Evolutionary conservation across 2,113 vertebrate species (phyloP).

Genomic region (Labeo catla): DNA sequence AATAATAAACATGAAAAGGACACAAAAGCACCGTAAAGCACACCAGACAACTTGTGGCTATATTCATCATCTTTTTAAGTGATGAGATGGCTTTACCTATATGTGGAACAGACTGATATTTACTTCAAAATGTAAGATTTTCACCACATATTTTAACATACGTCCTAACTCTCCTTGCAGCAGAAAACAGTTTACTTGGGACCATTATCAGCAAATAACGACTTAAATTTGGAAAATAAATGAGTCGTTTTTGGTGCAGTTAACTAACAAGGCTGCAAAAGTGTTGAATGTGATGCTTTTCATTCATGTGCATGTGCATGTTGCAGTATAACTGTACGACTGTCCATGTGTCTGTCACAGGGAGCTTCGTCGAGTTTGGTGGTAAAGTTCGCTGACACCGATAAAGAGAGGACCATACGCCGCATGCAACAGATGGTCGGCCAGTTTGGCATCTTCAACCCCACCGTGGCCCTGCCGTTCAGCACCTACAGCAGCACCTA

Average conservation of each 20-base stretch:
- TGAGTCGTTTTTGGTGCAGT: not conserved
- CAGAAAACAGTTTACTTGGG: not conserved
- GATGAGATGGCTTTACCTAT: not conserved
- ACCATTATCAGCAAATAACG: not conserved
- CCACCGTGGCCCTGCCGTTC: slow-evolving; percentile 66
- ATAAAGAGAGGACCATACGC: slow-evolving; percentile 83
- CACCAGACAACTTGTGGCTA: not conserved
- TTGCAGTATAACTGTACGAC: not conserved
- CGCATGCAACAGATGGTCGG: slow-evolving; percentile 88
- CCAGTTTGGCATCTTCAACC: slow-evolving; percentile 84
- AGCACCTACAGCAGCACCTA: slow-evolving; percentile 81
- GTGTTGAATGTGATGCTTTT: not conserved
- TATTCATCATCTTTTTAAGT: not conserved
- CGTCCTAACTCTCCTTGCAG: not conserved
- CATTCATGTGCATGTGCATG: not conserved
- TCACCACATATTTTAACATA: no score
- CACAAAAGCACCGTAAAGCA: not conserved
- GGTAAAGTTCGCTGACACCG: slow-evolving; percentile 85
- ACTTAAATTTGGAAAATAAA: not conserved
- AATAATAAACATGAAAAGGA: not conserved
- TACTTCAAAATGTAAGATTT: no score
- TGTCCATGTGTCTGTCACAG: slow-evolving; percentile 36
- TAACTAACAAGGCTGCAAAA: not conserved
- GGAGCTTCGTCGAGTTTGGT: slow-evolving; percentile 80
- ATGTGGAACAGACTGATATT: no score